Conservation (phyloP, 2,888 invertebrate genomes). For the Nephrotoma flavescens region DNA sequence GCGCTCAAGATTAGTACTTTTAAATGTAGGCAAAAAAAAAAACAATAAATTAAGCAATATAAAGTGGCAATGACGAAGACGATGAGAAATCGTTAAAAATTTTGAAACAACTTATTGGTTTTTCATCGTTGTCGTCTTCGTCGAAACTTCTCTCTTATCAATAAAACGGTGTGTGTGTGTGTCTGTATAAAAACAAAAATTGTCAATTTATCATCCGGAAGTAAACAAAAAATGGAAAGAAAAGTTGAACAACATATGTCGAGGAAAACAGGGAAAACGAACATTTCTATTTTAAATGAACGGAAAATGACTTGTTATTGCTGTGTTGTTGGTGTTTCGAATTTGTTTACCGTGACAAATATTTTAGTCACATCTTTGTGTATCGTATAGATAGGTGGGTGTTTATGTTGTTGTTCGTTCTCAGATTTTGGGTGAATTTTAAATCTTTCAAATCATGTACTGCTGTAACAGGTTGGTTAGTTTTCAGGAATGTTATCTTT, state of each 20-base stretch:
- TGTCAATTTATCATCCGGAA: not conserved
- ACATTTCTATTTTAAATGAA: not conserved
- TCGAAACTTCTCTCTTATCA: not conserved
- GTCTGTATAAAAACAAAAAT: not conserved
- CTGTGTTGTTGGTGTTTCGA: not conserved
- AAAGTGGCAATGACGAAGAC: not conserved
- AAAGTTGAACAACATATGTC: not conserved
- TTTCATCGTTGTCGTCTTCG: not conserved
- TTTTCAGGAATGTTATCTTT: not conserved
- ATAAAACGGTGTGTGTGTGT: not conserved
- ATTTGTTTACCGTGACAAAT: not conserved
- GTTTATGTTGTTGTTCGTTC: not conserved
- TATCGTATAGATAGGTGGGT: not conserved
- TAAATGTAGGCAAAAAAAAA: not conserved
- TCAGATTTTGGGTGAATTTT: not conserved
- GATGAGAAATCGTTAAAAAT: not conserved
- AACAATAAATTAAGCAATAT: not conserved
- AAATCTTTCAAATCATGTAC: not conserved
- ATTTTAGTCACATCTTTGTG: not conserved
- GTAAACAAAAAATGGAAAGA: not conserved
- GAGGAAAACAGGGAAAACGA: not conserved
- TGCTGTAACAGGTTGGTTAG: not conserved
- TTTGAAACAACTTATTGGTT: not conserved
- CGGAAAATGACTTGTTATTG: not conserved
- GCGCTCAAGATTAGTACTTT: not conserved